Percentiles rank a stretch among this genome's conserved stretches.
Conservation (phyloP, 2,888 invertebrate species). For the Lasioglossum villosulum region DNA sequence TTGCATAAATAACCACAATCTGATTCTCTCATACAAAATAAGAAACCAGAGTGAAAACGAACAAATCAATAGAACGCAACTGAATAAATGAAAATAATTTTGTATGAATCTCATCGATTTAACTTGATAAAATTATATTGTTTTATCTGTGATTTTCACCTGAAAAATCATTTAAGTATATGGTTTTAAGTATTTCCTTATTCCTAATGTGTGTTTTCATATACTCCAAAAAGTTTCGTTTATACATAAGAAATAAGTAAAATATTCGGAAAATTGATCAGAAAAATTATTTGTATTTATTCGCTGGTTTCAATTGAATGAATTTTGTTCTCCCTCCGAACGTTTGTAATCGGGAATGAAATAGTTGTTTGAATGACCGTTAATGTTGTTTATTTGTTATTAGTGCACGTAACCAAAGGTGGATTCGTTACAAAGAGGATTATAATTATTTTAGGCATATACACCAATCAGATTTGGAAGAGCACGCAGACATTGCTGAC, state of each 20-base stretch:
- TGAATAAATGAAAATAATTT: background rate
- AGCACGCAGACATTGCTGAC: constrained; percentile 87
- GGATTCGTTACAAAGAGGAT: background rate
- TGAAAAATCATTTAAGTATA: background rate
- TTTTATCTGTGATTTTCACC: too few relatives aligned
- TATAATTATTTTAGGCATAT: constrained; percentile 87
- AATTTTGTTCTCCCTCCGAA: background rate
- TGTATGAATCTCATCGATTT: background rate
- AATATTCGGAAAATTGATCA: background rate
- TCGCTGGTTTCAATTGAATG: background rate
- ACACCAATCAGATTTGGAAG: constrained; percentile 89
- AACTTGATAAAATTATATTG: background rate
- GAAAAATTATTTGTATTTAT: background rate
- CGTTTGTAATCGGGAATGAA: background rate
- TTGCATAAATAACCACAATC: background rate
- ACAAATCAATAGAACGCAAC: background rate
- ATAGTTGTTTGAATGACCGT: background rate
- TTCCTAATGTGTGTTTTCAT: background rate
- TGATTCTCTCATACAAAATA: background rate
- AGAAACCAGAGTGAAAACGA: background rate
- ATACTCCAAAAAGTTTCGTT: background rate
- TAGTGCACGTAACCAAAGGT: background rate
- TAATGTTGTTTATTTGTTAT: background rate
- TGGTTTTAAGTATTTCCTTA: background rate
- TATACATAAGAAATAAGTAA: background rate